A percentile compares a stretch with the other conserved stretches of the same genome.
These are phyloP conservation scores for Hylyphantes graminicola DNA, from an alignment of 1,140 invertebrate species.

Conservation along the genomic window DNA sequence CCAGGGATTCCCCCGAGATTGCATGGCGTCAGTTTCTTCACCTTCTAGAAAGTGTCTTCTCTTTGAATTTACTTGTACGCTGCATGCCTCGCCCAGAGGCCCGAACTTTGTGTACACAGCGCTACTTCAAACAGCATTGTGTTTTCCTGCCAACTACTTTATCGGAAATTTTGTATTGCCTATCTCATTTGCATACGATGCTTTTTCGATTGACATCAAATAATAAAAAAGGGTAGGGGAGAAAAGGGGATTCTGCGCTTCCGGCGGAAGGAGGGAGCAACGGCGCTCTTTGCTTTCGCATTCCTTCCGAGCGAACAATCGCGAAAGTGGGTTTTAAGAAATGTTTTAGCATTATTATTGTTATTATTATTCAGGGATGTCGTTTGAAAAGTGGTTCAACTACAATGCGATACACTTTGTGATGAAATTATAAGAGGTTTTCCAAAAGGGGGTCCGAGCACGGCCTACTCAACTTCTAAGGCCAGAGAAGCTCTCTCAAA, in stretches of 20 bases:
- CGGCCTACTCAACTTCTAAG: too few species aligned
- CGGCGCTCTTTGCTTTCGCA: conserved; percentile 8
- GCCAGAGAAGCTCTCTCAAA: too few species aligned
- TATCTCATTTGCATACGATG: conserved; percentile 49
- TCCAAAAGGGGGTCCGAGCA: too few species aligned
- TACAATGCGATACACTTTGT: too few species aligned
- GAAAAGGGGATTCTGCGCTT: background rate
- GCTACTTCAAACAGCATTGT: conserved; percentile 24
- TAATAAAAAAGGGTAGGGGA: conserved; percentile 9
- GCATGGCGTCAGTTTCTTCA: conserved; percentile 17
- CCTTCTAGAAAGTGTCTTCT: too few species aligned
- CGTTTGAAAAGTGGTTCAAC: too few species aligned
- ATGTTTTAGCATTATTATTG: conserved; percentile 2
- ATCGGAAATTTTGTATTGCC: conserved; percentile 43
- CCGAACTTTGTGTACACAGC: too few species aligned
- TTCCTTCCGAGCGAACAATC: conserved; percentile 26
- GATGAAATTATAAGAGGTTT: too few species aligned
- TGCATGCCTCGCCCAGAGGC: too few species aligned
- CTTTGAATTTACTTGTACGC: too few species aligned
- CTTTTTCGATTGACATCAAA: conserved; percentile 45
- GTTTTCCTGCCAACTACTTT: conserved; percentile 39
- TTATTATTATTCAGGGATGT: too few species aligned
- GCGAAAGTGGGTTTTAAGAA: conserved; percentile 17
- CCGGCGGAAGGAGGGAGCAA: conserved; percentile 16
- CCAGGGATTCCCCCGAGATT: conserved; percentile 24